These are phyloP conservation scores for Salvelinus namaycush DNA, from an alignment of 2,113 vertebrate species.

Conservation along the genomic window DNA sequence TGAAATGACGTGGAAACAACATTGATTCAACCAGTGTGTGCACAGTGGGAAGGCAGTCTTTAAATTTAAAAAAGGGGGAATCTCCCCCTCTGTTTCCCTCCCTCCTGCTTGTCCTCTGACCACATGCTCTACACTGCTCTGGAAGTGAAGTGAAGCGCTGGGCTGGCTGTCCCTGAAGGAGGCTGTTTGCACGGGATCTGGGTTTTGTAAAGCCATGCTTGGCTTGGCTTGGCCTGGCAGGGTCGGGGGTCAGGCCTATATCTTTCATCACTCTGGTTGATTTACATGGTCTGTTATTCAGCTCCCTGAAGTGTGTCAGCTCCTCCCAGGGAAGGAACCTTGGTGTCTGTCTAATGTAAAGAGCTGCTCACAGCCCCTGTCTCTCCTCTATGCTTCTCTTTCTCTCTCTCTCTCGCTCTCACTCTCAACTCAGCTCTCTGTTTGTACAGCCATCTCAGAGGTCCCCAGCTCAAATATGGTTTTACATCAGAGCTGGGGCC, in stretches of 20 bases:
- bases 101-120: conserved; percentile 23
- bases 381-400: conserved; percentile 10
- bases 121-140: conserved; percentile 50
- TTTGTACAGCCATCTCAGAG: conserved; percentile 62
- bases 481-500: conserved; percentile 45
- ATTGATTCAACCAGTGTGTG: too few species aligned
- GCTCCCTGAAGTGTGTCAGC: conserved; percentile 61
- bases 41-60: conserved; percentile 36
- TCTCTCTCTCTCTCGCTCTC: neutral
- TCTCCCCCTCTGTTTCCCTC: conserved; percentile 34
- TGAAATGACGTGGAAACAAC: too few species aligned
- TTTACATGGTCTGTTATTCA: conserved; percentile 63
- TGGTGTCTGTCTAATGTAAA: conserved; percentile 62
- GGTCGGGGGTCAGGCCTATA: conserved; percentile 51
- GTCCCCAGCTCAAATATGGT: conserved; percentile 65
- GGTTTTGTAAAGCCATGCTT: conserved; percentile 66
- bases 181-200: conserved; percentile 62
- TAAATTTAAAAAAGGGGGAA: conserved; percentile 56
- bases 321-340: conserved; percentile 30
- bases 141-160: conserved; percentile 52
- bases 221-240: conserved; percentile 51
- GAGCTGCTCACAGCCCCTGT: conserved; percentile 50
- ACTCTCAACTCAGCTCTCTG: conserved; percentile 49
- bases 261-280: conserved; percentile 66
- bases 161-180: neutral